Evolutionary conservation across 1,140 invertebrate genomes (phyloP), one percentile per base, ranked within the genome.

Genomic region (Gonatopus flavifemur): DNA sequence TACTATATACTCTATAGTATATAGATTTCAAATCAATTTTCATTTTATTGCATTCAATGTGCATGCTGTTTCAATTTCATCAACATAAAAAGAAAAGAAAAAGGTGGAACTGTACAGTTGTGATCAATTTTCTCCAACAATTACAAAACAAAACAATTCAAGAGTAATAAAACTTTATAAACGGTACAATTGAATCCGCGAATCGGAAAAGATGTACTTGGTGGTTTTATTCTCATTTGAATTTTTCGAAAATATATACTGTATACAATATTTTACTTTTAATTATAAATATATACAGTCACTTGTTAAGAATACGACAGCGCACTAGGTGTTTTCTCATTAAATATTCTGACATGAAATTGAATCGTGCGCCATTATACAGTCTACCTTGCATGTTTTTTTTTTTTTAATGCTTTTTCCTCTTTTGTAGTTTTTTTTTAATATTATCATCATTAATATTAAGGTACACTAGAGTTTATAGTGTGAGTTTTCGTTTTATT

Each of bases 241-340:
- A 74, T 69, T 67, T 70, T 61, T 71, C 66, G 69, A 76, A 76
- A 77, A 77, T 76, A n/a, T n/a, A 77, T 75, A 75, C 68, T 74
- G 72, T 77, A 76, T 77, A 75, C 70, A 77, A 73, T 75, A 70
- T 75, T 74, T 74, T 68, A 74, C 62, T 74, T n/a, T 77, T 68
- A 72, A 65, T 69, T 74, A 75, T 73, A 73, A 70, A 77, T 76
- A 77, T 76, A 70, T 77, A 76, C 74, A 77, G 66, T 74, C 60
- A 44, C 44, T 59, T 72, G 62, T 66, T n/a, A n/a, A n/a, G n/a
- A 53, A 67, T 69, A 58, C 59, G 60, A 64, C 52, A 48, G 66
- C 70, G 60, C 68, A 74, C 72, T 73, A 69, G 57, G 59, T 67
- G 56, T 60, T 40, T 56, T 62, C 49, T 45, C 45, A 47, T 58